Conservation (phyloP, 2,888 invertebrate species). For the Pseudococcus jackbeardsleyi region DNA sequence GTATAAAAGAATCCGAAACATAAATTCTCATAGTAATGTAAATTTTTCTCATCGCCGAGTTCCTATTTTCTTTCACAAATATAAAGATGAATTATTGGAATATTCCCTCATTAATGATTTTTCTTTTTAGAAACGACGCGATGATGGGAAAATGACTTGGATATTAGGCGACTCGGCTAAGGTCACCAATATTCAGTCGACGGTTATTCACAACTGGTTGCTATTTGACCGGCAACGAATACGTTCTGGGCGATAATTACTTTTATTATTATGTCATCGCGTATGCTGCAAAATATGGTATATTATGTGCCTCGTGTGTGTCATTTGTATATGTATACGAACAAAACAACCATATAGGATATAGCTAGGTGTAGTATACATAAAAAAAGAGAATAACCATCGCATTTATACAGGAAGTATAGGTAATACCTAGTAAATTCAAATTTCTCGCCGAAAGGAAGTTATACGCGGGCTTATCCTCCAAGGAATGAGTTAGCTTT, state of each 20-base stretch:
- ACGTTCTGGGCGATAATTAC: conserved; percentile 22
- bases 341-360: background rate
- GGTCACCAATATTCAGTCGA: conserved; percentile 1
- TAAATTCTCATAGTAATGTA: conserved; percentile 23
- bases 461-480: background rate
- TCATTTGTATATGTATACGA: background rate
- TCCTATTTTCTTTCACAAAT: background rate
- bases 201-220: conserved; percentile 32
- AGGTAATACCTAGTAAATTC: background rate
- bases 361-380: background rate
- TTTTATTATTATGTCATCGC: background rate
- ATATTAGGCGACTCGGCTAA: background rate
- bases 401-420: background rate
- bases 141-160: background rate
- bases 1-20: background rate
- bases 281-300: background rate
- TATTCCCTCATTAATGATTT: conserved; percentile 1
- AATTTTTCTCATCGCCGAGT: background rate
- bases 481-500: background rate
- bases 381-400: background rate
- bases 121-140: background rate
- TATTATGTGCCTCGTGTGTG: background rate
- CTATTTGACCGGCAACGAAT: conserved; percentile 37
- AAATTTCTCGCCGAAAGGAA: conserved; percentile 22
- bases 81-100: conserved; percentile 11